phyloP scores from a whole-genome alignment of 92 coral and sea anemone species.

The Scolanthus callimorphus region DNA sequence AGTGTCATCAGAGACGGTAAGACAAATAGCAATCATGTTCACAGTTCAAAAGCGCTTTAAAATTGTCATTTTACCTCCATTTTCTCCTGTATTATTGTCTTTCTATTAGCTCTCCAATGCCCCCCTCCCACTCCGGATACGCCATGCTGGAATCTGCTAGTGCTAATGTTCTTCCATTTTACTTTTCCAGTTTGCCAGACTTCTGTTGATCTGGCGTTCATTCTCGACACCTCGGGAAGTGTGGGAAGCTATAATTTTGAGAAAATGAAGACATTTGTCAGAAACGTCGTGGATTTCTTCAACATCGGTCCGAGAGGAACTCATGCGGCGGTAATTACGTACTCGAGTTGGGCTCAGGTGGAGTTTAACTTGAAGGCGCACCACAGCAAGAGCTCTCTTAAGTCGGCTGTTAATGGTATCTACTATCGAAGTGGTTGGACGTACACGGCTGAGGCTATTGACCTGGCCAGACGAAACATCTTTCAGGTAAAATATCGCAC shows the following conservation, averaged over 20 bases:
- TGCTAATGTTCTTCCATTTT: no score
- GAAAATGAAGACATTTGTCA: constrained; percentile 74
- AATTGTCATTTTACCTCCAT: no score
- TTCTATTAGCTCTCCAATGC: no score
- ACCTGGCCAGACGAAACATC: constrained; percentile 39
- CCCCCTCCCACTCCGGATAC: no score
- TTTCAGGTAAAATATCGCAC: constrained; percentile 26
- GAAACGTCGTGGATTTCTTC: constrained; percentile 84
- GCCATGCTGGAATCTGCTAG: no score
- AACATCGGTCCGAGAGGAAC: constrained; percentile 86
- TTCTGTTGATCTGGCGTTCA: constrained; percentile 86
- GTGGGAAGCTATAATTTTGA: constrained; percentile 61
- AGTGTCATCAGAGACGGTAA: constrained; percentile 96
- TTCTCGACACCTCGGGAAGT: constrained; percentile 90
- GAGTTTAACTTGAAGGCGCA: constrained; percentile 60
- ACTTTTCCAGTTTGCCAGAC: constrained; percentile 99
- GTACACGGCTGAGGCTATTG: constrained; percentile 80
- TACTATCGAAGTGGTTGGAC: constrained; percentile 71
- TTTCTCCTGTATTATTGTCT: no score
- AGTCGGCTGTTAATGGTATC: constrained; percentile 54
- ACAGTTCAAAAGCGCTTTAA: no score
- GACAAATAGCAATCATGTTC: no score
- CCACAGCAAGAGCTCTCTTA: constrained; percentile 61
- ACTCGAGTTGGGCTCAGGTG: constrained; percentile 22
- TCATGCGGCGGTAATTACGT: constrained; percentile 82